Evolutionary conservation across 2,113 vertebrate species (phyloP), one percentile per base, ranked within the genome.

Genomic region (Podocnemis expansa): DNA sequence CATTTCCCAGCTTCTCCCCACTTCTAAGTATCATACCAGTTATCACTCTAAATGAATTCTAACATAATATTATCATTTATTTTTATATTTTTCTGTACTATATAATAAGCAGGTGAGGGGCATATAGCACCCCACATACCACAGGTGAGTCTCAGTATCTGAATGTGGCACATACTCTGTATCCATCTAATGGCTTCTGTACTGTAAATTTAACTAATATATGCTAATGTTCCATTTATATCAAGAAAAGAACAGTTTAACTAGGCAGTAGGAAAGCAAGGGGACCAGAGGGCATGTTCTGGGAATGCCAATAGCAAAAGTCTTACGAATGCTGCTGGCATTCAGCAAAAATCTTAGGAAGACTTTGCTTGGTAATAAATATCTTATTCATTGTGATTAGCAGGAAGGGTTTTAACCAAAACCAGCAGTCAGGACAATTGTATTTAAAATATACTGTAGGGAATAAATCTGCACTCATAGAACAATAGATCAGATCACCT

Each of bases 231-330:
- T 93, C 34, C 5, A 60, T 12, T 73, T 76, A 13, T 12, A 89
- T 82, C 22, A 92, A 58, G 31, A 67, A 87, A 88, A 94, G 38
- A 34, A 88, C 60, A 55, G 41, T 89, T 94, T 90, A 79, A 87
- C n/a, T 87, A 80, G 75, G 5, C 60, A 83, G 6, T 8, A 31
- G 55, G 90, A 27, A 76, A 34, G 4, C 38, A 51, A 54, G 52
- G 63, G 49, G 56, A 84, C 19, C 91, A 34, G 34, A 9, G 19
- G 43, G 2, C 8, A 27, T 4, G 4, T 49, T 11, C 11, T 12
- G 5, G 12, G 3, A 10, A 31, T 60, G 58, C 58, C 58, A 91
- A 60, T 79, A 93, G 25, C 9, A 78, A 3, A 21, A 87, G 1
- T 52, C 17, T 29, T 25, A 17, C 6, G 29, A 10, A 67, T n/a